Evolutionary conservation across 2,113 vertebrate species (phyloP).

Genomic region (Oncorhynchus masou): DNA sequence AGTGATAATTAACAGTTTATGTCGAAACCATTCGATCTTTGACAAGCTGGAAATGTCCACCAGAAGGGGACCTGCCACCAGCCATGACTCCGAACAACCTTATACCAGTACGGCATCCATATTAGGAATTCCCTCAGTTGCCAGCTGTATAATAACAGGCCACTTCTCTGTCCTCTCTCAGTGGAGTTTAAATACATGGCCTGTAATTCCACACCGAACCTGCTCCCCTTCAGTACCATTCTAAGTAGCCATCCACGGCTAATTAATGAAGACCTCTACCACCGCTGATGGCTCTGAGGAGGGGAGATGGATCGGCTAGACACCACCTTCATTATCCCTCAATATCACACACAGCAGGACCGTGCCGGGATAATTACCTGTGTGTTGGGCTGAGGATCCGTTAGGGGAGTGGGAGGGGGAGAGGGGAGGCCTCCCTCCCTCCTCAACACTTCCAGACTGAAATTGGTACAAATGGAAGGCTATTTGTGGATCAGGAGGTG

Average conservation of each 20-base stretch:
- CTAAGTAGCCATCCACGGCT: conserved; percentile 79
- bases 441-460: conserved; percentile 49
- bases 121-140: too few species aligned
- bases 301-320: conserved; percentile 79
- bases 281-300: conserved; percentile 81
- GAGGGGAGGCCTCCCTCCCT: conserved; percentile 44
- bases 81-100: conserved; percentile 86
- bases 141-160: conserved; percentile 40
- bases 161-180: conserved; percentile 86
- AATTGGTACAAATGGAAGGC: conserved; percentile 40
- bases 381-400: conserved; percentile 76
- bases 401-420: conserved; percentile 65
- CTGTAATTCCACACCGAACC: conserved; percentile 85
- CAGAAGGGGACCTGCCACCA: conserved; percentile 84
- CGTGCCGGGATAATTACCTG: conserved; percentile 92
- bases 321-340: conserved; percentile 91
- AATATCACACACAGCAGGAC: conserved; percentile 91
- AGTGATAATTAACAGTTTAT: conserved; percentile 88
- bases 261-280: conserved; percentile 66
- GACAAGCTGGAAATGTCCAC: conserved; percentile 89
- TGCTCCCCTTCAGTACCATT: conserved; percentile 77
- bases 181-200: conserved; percentile 80
- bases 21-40: conserved; percentile 91
- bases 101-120: conserved; percentile 45
- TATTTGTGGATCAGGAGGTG: conserved; percentile 37